These are phyloP conservation scores for Sinelater perroti DNA, from an alignment of 2,888 invertebrate species.

Conservation along the genomic window DNA sequence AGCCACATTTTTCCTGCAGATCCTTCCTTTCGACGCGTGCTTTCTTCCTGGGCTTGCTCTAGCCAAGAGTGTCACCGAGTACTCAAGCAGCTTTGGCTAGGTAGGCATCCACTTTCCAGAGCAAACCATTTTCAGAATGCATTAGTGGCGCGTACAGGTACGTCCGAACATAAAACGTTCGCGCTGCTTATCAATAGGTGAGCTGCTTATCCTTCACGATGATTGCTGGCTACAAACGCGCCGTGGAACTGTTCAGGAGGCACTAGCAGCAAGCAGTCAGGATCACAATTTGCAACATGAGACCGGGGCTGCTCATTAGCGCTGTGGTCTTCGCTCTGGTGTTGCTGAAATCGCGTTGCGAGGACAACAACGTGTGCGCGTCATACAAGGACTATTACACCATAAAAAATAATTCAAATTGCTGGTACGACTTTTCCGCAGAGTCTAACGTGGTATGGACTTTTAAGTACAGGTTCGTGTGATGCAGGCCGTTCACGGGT, in stretches of 20 bases:
- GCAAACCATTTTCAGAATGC: neutral
- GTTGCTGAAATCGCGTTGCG: neutral
- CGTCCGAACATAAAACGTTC: neutral
- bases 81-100: neutral
- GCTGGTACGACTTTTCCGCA: slow-evolving; percentile 56
- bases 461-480: too few relatives aligned
- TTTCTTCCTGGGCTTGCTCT: too few relatives aligned
- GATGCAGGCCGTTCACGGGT: too few relatives aligned
- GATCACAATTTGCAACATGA: too few relatives aligned
- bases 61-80: too few relatives aligned
- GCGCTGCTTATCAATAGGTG: neutral
- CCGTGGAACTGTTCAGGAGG: too few relatives aligned
- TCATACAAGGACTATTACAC: slow-evolving; percentile 55
- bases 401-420: slow-evolving; percentile 53
- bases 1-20: too few relatives aligned
- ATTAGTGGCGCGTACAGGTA: neutral
- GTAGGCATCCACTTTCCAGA: neutral
- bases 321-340: neutral
- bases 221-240: neutral
- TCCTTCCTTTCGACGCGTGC: too few relatives aligned
- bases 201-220: neutral
- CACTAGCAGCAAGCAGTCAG: too few relatives aligned
- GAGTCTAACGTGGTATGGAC: slow-evolving; percentile 52
- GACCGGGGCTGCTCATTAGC: neutral
- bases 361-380: slow-evolving; percentile 54